Base-by-base conservation (phyloP, 1,140 invertebrate species). In the Drosophila athabasca region DNA sequence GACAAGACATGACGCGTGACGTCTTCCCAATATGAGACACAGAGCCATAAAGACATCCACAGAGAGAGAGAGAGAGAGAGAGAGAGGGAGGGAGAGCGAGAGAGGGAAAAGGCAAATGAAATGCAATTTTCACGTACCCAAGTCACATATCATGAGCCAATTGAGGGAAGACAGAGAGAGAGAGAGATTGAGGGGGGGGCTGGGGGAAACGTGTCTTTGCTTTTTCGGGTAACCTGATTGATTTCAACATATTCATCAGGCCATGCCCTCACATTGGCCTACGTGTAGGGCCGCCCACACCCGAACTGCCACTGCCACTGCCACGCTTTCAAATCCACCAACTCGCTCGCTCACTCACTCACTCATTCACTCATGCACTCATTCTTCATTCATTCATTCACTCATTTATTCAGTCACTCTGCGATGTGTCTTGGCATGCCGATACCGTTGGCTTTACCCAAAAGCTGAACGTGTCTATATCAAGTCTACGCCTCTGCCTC, bases 101-200 rank as follows among this genome's bases (percentile, higher is more conserved):
- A 8, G 29, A 39, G 7, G 7, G 4, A 3, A 60, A 51, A 39
- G 45, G 41, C 19, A 66, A 76, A 81, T 87, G 74, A 71, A 78
- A 78, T 85, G 82, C 78, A 75, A 87, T 87, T 85, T 87, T 85
- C 81, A 85, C 82, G 81, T 85, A 81, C 55, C 59, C 68, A 66
- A 84, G 57, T 74, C 80, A 83, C 66, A 80, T 64, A 68, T 76
- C 65, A 79, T 62, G 66, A 35, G 53, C 58, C 72, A 75, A 75
- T 75, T 61, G 61, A 48, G 70, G 57, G 24, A n/a, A 22, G 17
- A 19, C 17, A 19, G 17, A 19, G 17, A 19, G 17, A 19, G 17
- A 19, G 17, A 19, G 24, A 22, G 24, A 44, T 45, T 26, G 43
- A 31, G 19, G 39, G 22, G 24, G 17, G 2, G 19, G 11, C 22